Percentiles rank a stretch among this genome's conserved stretches.
Conservation (phyloP, 1,140 invertebrate species). For the Ceratina australensis region DNA sequence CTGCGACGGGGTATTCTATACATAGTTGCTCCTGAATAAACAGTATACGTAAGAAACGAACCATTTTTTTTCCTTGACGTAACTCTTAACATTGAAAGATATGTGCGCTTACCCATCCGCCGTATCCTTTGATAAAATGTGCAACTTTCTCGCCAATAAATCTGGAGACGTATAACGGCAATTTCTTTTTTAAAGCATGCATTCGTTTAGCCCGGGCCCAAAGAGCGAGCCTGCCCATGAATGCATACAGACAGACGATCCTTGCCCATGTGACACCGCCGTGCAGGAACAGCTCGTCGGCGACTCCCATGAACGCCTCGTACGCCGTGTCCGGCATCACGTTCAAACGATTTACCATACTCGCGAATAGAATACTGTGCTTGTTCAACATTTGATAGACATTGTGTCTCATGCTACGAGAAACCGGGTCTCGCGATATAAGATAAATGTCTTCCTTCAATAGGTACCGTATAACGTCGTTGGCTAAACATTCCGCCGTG, state of each 20-base stretch:
- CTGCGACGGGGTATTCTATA: constrained; percentile 81
- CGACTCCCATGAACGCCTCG: constrained; percentile 81
- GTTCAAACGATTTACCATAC: constrained; percentile 82
- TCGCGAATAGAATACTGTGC: constrained; percentile 82
- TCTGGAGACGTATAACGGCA: constrained; percentile 76
- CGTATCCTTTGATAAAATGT: constrained; percentile 76
- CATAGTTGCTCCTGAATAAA: constrained; percentile 80
- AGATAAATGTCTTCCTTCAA: constrained; percentile 77
- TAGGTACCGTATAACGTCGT: constrained; percentile 77
- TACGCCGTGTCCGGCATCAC: constrained; percentile 80
- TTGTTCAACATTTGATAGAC: constrained; percentile 80
- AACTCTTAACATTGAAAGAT: not conserved
- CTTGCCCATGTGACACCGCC: constrained; percentile 82
- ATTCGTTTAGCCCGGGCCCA: constrained; percentile 79
- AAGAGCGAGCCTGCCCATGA: constrained; percentile 81
- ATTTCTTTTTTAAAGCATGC: constrained; percentile 73
- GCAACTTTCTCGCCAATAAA: constrained; percentile 76
- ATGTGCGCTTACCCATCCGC: constrained; percentile 73
- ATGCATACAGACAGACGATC: constrained; percentile 83
- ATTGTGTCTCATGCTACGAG: constrained; percentile 77
- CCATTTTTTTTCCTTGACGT: not conserved
- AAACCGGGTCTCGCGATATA: constrained; percentile 76
- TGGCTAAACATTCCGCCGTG: constrained; percentile 73
- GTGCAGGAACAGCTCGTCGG: constrained; percentile 82
- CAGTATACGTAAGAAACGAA: constrained; percentile 20